Evolutionary conservation across 2,113 vertebrate genomes (phyloP).

Genomic region (Cryptomyrus ogoouensis): DNA sequence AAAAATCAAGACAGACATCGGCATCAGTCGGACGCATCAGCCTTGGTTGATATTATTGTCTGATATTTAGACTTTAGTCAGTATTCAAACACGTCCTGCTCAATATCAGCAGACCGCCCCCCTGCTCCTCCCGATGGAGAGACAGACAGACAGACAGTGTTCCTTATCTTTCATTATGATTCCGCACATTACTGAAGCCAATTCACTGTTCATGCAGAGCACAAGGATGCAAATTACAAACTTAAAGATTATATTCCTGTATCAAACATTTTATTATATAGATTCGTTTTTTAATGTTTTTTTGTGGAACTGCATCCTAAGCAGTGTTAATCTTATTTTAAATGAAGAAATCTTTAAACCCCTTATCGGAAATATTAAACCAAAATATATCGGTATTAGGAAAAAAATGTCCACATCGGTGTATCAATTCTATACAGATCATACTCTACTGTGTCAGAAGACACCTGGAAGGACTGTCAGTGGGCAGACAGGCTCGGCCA

Average conservation of each 20-base stretch:
- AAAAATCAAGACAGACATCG: not conserved
- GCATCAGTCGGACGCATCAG: not conserved
- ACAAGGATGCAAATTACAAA: not conserved
- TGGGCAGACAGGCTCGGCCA: not conserved
- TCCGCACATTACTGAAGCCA: not conserved
- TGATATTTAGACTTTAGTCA: not conserved
- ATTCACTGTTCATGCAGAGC: not conserved
- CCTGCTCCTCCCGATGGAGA: no score
- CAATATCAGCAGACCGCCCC: no score
- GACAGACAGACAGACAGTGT: not conserved
- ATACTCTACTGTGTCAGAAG: not conserved
- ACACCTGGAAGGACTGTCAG: not conserved
- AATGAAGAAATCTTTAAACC: not conserved
- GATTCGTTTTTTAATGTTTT: not conserved
- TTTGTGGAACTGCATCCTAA: not conserved
- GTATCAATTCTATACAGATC: not conserved
- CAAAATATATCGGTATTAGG: not conserved
- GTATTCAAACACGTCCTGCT: no score
- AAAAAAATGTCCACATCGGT: not conserved
- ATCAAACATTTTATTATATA: not conserved
- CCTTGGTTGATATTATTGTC: not conserved
- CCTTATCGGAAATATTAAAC: not conserved
- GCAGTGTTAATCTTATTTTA: not conserved
- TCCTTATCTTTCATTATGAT: not conserved
- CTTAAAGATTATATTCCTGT: not conserved